phyloP scores from a whole-genome alignment of 2,888 invertebrate species.

The Oligia strigilis region DNA sequence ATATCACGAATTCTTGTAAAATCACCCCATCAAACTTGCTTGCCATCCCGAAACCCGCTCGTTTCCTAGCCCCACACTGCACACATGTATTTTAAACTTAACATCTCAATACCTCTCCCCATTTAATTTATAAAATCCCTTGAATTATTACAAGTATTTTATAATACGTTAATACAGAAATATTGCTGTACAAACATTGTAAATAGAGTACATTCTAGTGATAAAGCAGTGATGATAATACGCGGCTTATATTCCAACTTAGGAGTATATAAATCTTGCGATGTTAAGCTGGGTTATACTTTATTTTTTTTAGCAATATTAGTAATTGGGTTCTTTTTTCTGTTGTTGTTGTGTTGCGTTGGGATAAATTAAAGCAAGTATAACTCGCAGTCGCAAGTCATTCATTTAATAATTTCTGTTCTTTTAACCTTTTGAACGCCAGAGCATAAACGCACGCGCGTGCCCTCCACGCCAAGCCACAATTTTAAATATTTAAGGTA shows the following conservation, averaged over 20 bases:
- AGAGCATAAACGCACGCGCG: no score
- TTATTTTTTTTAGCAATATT: slow-evolving; percentile 27
- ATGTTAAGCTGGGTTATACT: slow-evolving; percentile 39
- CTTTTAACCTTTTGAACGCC: no score
- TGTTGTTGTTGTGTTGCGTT: slow-evolving; percentile 5
- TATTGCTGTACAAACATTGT: slow-evolving; percentile 82
- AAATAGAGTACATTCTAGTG: slow-evolving; percentile 62
- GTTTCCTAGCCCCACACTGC: slow-evolving; percentile 56
- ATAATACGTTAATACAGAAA: slow-evolving; percentile 84
- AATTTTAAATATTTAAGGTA: no score
- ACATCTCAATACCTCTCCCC: slow-evolving; percentile 81
- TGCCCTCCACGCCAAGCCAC: no score
- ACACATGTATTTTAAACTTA: slow-evolving; percentile 80
- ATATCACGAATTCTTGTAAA: neutral
- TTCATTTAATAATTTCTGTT: neutral
- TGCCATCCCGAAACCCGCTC: neutral
- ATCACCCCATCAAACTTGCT: neutral
- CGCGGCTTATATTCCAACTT: slow-evolving; percentile 39
- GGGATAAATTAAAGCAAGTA: neutral
- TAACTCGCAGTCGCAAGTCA: neutral
- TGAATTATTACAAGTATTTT: slow-evolving; percentile 87
- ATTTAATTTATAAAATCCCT: slow-evolving; percentile 81
- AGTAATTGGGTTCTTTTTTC: slow-evolving; percentile 10
- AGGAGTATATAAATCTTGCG: slow-evolving; percentile 39
- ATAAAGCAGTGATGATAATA: slow-evolving; percentile 49